Percentiles rank a stretch among this genome's conserved stretches.
Evolutionary conservation across 2,888 invertebrate genomes (phyloP).

Genomic region (Balanococcus diminutus): DNA sequence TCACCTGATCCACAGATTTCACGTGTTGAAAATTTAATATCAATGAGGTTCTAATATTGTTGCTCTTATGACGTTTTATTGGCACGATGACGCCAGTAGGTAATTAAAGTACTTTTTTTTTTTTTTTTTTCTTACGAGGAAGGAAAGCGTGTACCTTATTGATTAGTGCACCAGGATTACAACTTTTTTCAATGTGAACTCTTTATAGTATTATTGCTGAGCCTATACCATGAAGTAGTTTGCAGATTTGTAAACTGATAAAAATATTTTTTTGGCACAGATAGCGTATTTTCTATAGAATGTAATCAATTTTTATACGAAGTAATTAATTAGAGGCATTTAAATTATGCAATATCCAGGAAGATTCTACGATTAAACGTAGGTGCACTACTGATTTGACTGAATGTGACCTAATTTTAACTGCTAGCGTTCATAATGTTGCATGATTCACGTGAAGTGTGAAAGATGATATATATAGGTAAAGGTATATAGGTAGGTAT

Average conservation of each 20-base stretch:
- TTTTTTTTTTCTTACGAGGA: neutral
- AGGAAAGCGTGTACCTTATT: neutral
- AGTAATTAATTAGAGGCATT: neutral
- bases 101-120: neutral
- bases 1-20: too few species aligned
- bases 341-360: conserved; percentile 24
- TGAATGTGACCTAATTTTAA: conserved; percentile 24
- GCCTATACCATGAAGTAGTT: neutral
- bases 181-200: neutral
- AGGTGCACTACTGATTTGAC: conserved; percentile 30
- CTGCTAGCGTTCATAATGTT: conserved; percentile 15
- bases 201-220: neutral
- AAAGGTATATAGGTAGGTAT: neutral
- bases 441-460: conserved; percentile 25
- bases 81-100: neutral
- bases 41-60: neutral
- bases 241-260: neutral
- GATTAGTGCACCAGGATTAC: neutral
- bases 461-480: conserved; percentile 37
- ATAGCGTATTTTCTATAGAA: neutral
- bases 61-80: neutral
- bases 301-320: conserved; percentile 1
- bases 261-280: neutral
- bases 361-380: conserved; percentile 34
- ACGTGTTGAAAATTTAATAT: neutral